Evolutionary conservation across 2,888 invertebrate genomes (phyloP).

Genomic region (Resseliella maxima): DNA sequence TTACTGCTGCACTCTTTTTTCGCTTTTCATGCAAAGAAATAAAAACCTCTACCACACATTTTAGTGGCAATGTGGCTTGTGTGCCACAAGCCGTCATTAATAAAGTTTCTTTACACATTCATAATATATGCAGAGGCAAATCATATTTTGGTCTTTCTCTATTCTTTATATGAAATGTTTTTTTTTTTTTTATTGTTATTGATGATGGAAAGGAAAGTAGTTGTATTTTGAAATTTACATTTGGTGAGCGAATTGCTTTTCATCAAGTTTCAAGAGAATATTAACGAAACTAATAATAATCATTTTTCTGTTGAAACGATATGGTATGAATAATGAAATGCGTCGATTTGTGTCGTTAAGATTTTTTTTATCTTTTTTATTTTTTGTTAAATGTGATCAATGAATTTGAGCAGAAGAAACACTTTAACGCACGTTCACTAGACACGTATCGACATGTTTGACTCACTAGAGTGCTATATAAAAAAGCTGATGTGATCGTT

Average conservation of each 20-base stretch:
- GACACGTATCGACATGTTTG: background rate
- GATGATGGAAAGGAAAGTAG: background rate
- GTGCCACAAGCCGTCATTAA: background rate
- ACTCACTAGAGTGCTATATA: background rate
- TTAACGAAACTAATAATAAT: constrained; percentile 41
- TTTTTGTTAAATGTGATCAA: background rate
- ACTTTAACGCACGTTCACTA: background rate
- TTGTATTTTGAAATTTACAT: background rate
- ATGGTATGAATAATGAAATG: constrained; percentile 27
- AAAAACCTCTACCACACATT: background rate
- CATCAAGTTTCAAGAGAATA: background rate
- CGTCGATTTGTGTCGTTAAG: constrained; percentile 4
- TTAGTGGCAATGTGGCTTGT: background rate
- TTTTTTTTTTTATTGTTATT: background rate
- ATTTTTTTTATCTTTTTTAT: background rate
- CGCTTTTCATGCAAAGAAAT: background rate
- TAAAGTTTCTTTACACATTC: background rate
- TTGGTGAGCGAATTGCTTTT: constrained; percentile 21
- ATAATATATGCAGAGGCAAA: constrained; percentile 14
- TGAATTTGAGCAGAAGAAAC: background rate
- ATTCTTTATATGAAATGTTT: background rate
- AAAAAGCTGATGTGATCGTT: background rate
- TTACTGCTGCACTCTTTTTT: background rate
- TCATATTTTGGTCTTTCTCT: background rate
- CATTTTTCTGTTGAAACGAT: constrained; percentile 12